Percentiles rank a stretch among this genome's conserved stretches.
These are phyloP conservation scores for Chrysolina oricalcia DNA, from an alignment of 2,888 invertebrate genomes.

Conservation along the genomic window DNA sequence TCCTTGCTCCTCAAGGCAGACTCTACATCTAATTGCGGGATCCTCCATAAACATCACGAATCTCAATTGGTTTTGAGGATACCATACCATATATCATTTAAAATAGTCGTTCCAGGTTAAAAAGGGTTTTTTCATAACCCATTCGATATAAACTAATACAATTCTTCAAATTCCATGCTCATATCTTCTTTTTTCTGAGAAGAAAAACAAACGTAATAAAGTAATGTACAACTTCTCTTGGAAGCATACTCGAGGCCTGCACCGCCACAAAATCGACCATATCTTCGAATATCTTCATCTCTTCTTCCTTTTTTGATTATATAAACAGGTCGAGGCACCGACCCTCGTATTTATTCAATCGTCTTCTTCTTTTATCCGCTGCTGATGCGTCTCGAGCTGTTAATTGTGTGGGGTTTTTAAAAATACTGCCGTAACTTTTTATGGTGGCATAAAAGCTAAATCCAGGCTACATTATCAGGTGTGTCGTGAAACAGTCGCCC, in stretches of 20 bases:
- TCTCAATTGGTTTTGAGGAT: too few species aligned
- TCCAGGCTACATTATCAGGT: constrained; percentile 64
- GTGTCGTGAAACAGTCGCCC: constrained; percentile 58
- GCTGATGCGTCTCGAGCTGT: constrained; percentile 47
- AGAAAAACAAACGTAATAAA: too few species aligned
- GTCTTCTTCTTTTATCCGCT: constrained; percentile 42
- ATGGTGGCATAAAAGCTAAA: constrained; percentile 62
- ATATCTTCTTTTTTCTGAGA: too few species aligned
- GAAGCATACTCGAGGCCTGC: background rate
- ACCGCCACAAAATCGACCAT: background rate
- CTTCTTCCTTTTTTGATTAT: constrained; percentile 29
- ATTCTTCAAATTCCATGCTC: too few species aligned
- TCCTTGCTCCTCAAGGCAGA: too few species aligned
- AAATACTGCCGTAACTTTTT: constrained; percentile 57
- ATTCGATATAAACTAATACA: too few species aligned
- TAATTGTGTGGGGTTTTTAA: constrained; percentile 48
- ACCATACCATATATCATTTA: too few species aligned
- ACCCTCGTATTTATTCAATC: constrained; percentile 49
- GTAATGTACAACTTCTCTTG: too few species aligned
- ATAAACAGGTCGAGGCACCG: constrained; percentile 36
- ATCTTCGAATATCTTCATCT: constrained; percentile 32
- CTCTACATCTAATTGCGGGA: too few species aligned
- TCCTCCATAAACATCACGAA: too few species aligned
- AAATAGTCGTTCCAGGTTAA: too few species aligned
- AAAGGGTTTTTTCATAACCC: too few species aligned